A percentile compares a stretch with the other conserved stretches of the same genome.
These are phyloP conservation scores for Leuctra nigra DNA, from an alignment of 2,888 invertebrate species.

Conservation along the genomic window DNA sequence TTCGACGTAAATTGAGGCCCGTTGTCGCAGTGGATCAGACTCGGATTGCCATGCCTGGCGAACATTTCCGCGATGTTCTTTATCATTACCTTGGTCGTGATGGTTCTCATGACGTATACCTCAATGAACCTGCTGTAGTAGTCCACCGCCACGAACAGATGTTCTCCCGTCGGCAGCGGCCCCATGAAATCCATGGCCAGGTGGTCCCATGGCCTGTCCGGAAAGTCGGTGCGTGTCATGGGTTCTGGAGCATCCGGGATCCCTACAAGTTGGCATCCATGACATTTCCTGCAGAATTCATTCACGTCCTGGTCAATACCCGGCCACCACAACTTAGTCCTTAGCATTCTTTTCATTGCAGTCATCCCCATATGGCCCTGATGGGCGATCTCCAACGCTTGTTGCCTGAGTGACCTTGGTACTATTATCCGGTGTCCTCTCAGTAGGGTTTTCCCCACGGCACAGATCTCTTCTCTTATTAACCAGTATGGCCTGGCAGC, in stretches of 20 bases:
- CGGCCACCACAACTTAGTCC: slow-evolving; percentile 3
- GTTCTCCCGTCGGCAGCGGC: background rate
- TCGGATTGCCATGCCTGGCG: background rate
- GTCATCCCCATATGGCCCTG: slow-evolving; percentile 3
- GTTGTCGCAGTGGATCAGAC: background rate
- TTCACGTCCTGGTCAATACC: background rate
- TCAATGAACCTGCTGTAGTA: slow-evolving; percentile 1
- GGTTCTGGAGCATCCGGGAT: slow-evolving; percentile 26
- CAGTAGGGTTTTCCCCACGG: background rate
- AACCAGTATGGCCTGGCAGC: background rate
- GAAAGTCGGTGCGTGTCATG: slow-evolving; percentile 18
- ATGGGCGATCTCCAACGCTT: background rate
- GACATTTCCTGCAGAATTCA: slow-evolving; percentile 8
- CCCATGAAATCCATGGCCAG: slow-evolving; percentile 5
- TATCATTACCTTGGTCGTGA: background rate
- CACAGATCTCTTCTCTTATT: background rate
- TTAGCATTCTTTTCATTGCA: background rate
- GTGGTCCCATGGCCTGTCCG: slow-evolving; percentile 4
- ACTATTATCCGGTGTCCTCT: background rate
- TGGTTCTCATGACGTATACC: slow-evolving; percentile 3
- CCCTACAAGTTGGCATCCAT: slow-evolving; percentile 26
- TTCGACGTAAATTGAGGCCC: background rate
- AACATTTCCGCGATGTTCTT: background rate
- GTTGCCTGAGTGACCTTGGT: background rate
- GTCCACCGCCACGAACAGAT: background rate